Percentiles rank a stretch among this genome's conserved stretches.
Evolutionary conservation across 2,888 invertebrate genomes (phyloP).

Genomic region (Drosophila mulleri): DNA sequence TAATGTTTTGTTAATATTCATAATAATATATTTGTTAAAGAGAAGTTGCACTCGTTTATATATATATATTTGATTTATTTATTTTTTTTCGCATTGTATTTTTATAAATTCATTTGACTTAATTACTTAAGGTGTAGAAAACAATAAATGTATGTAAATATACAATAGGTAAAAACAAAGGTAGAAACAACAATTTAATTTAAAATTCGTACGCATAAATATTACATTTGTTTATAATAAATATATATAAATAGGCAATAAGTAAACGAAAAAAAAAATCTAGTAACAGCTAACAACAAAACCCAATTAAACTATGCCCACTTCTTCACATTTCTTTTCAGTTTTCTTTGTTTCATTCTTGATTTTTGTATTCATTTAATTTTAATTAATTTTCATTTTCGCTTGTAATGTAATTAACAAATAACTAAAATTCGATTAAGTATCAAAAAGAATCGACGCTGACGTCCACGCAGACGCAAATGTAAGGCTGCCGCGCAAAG

Average conservation of each 20-base stretch:
- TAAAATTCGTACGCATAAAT: slow-evolving; percentile 59
- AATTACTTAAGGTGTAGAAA: slow-evolving; percentile 73
- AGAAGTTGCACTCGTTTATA: slow-evolving; percentile 61
- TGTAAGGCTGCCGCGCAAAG: slow-evolving; percentile 20
- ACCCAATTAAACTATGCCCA: slow-evolving; percentile 27
- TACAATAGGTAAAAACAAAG: slow-evolving; percentile 57
- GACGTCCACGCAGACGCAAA: slow-evolving; percentile 55
- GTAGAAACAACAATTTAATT: slow-evolving; percentile 72
- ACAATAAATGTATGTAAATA: slow-evolving; percentile 60
- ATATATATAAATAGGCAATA: slow-evolving; percentile 49
- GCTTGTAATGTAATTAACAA: slow-evolving; percentile 42
- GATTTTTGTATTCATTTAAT: slow-evolving; percentile 6
- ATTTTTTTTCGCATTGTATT: slow-evolving; percentile 35
- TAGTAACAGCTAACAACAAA: slow-evolving; percentile 58
- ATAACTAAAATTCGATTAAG: slow-evolving; percentile 72
- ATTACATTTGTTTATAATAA: slow-evolving; percentile 69
- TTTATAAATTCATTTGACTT: slow-evolving; percentile 73
- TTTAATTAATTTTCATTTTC: slow-evolving; percentile 1
- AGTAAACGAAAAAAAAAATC: slow-evolving; percentile 39
- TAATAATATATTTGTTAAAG: slow-evolving; percentile 57
- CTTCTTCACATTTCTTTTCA: slow-evolving; percentile 25
- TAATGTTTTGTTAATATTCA: slow-evolving; percentile 29
- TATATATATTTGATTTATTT: background rate
- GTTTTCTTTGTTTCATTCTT: slow-evolving; percentile 21
- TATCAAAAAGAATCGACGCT: slow-evolving; percentile 54